A percentile compares a stretch with the other conserved stretches of the same genome.
phyloP scores from a whole-genome alignment of 2,113 vertebrate genomes.

The zebrafish (Danio rerio) region DNA sequence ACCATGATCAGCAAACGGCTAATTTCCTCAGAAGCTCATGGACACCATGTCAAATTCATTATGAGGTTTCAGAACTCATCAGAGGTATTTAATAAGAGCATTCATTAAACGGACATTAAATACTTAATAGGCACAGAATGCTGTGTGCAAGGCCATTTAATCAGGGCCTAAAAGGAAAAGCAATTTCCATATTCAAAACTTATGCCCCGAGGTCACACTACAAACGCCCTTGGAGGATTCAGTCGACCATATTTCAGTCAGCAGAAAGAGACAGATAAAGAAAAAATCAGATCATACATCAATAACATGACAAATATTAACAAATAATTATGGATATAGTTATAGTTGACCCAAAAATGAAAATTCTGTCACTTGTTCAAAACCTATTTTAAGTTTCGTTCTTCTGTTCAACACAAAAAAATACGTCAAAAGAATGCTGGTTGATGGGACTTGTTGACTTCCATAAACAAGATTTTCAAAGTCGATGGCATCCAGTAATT shows the following conservation, averaged over 20 bases:
- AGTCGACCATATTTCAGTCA: neutral
- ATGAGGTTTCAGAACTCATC: conserved; percentile 49
- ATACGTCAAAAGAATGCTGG: too few relatives aligned
- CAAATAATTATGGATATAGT: too few relatives aligned
- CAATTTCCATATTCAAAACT: conserved; percentile 55
- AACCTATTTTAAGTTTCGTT: too few relatives aligned
- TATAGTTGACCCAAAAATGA: too few relatives aligned
- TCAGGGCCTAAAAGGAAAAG: conserved; percentile 46
- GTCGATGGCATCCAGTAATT: too few relatives aligned
- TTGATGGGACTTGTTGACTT: too few relatives aligned
- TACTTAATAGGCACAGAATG: conserved; percentile 53
- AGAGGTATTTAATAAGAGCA: conserved; percentile 54
- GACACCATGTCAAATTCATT: conserved; percentile 51
- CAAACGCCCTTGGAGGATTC: conserved; percentile 18
- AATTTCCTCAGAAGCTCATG: conserved; percentile 32
- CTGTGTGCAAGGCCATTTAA: conserved; percentile 49
- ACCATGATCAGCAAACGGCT: conserved; percentile 16
- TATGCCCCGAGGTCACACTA: conserved; percentile 45
- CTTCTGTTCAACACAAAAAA: too few relatives aligned
- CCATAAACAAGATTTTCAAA: too few relatives aligned
- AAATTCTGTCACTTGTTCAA: too few relatives aligned
- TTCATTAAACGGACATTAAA: conserved; percentile 57
- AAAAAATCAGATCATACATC: too few relatives aligned
- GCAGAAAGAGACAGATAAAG: neutral
- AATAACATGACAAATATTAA: too few relatives aligned